phyloP scores from a whole-genome alignment of 2,888 invertebrate genomes.

The Ormyrus thymus region DNA sequence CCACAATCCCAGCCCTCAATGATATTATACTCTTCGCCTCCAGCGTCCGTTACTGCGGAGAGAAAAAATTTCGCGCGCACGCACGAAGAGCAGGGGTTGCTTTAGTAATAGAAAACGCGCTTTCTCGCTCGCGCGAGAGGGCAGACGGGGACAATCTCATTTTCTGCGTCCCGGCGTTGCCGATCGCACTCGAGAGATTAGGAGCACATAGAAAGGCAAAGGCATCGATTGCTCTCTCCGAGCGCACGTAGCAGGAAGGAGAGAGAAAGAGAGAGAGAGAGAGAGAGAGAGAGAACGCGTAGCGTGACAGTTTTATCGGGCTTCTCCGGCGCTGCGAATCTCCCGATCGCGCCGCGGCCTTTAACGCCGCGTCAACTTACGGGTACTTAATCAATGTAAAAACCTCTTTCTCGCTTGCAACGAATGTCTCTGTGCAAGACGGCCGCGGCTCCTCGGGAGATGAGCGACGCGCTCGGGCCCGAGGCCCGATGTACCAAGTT shows the following conservation, averaged over 20 bases:
- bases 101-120: neutral
- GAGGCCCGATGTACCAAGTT: neutral
- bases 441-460: neutral
- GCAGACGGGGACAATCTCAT: constrained; percentile 37
- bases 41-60: constrained; percentile 7
- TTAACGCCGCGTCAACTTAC: neutral
- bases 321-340: constrained; percentile 26
- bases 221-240: constrained; percentile 41
- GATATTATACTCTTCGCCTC: neutral
- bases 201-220: constrained; percentile 49
- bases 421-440: constrained; percentile 17
- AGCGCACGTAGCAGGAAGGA: neutral
- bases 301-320: constrained; percentile 24
- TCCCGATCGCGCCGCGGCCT: neutral
- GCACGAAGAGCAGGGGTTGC: neutral
- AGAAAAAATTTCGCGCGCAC: constrained; percentile 18
- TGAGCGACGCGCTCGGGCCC: too few species aligned
- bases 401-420: neutral
- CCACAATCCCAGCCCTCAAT: neutral
- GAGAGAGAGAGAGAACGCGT: constrained; percentile 33
- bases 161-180: constrained; percentile 42
- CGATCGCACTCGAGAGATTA: constrained; percentile 36
- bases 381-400: neutral
- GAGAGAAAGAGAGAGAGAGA: constrained; percentile 40
- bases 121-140: constrained; percentile 25